A percentile compares a stretch with the other conserved stretches of the same genome.
Evolutionary conservation across 1,140 invertebrate species (phyloP).

Genomic region (Drosophila jambulina): DNA sequence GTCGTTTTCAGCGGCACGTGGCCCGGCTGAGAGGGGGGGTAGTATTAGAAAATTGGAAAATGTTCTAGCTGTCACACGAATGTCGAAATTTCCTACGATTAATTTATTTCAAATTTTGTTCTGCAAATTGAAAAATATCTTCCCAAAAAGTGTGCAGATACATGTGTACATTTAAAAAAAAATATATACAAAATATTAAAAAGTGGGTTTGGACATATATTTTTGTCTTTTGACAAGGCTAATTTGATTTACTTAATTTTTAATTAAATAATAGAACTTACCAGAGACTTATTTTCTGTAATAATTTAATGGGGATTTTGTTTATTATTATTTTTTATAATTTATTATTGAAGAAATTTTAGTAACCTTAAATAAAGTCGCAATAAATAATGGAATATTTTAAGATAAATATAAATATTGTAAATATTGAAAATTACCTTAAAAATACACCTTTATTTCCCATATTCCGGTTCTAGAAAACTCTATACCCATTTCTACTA

Average conservation of each 20-base stretch:
- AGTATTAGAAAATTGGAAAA: conserved; percentile 39
- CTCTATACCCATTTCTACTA: background rate
- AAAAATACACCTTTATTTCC: background rate
- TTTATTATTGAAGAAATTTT: too few relatives aligned
- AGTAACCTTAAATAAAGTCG: too few relatives aligned
- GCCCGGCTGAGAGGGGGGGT: conserved; percentile 1
- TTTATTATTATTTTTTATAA: too few relatives aligned
- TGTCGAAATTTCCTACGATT: conserved; percentile 24
- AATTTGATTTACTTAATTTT: conserved; percentile 27
- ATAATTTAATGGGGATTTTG: background rate
- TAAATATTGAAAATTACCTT: too few relatives aligned
- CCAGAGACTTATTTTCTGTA: too few relatives aligned
- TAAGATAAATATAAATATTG: too few relatives aligned
- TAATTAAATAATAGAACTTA: background rate
- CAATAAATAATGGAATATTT: too few relatives aligned
- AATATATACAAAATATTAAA: background rate
- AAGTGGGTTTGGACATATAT: background rate
- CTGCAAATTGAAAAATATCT: conserved; percentile 31
- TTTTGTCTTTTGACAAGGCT: conserved; percentile 12
- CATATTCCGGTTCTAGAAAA: background rate
- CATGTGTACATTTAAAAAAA: conserved; percentile 8
- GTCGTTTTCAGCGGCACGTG: conserved; percentile 23
- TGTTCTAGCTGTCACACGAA: conserved; percentile 31
- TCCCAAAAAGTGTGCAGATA: conserved; percentile 12
- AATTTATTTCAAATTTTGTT: conserved; percentile 22